These are phyloP conservation scores for Microcebus murinus DNA, from an alignment of 2,113 vertebrate genomes.

Conservation along the genomic window DNA sequence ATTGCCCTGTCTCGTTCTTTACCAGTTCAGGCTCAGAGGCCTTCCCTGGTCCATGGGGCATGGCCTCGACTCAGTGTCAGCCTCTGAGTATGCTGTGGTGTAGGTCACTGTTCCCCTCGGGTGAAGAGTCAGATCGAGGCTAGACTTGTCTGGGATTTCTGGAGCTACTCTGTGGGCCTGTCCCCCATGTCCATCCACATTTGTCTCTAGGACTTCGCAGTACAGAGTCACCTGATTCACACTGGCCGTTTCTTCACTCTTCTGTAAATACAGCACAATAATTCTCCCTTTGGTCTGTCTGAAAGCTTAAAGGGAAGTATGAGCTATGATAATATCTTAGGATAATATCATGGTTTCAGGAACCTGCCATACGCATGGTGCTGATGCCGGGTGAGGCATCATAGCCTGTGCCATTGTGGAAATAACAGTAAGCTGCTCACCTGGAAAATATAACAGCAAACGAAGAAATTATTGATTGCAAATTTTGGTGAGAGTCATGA, in stretches of 20 bases:
- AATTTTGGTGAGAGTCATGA: background rate
- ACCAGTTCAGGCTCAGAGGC: background rate
- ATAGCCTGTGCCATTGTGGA: background rate
- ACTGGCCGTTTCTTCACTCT: background rate
- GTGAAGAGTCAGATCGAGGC: background rate
- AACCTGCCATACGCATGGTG: accelerated
- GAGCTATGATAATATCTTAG: background rate
- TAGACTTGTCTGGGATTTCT: background rate
- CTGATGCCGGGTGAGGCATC: background rate
- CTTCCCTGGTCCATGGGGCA: background rate
- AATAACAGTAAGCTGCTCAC: background rate
- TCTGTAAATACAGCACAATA: background rate
- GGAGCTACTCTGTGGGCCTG: background rate
- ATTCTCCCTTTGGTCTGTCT: background rate
- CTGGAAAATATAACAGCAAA: background rate
- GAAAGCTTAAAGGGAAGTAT: background rate
- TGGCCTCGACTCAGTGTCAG: background rate
- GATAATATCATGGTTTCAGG: background rate
- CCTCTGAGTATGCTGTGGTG: accelerated
- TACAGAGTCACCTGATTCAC: background rate
- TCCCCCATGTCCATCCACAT: too few relatives aligned
- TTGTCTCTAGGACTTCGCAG: background rate
- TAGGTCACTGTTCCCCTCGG: background rate
- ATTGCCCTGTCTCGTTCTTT: background rate
- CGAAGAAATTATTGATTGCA: background rate